Evolutionary conservation across 2,888 invertebrate genomes (phyloP).

Genomic region (Diploptera punctata): DNA sequence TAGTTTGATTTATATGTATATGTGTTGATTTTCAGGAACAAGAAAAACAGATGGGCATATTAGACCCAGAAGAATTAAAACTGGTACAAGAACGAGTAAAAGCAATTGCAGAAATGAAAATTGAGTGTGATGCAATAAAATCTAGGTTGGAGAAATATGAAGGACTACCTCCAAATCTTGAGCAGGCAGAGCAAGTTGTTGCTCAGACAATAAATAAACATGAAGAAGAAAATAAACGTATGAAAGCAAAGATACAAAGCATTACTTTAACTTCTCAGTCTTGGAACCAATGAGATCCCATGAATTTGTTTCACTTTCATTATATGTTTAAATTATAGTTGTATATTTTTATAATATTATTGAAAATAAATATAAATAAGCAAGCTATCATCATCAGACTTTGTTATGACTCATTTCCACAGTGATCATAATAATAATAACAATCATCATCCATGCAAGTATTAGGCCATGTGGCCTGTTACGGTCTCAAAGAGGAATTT

Average conservation of each 20-base stretch:
- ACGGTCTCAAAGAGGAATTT: too few species aligned
- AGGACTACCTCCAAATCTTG: conserved; percentile 25
- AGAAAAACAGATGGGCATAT: neutral
- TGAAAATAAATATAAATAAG: too few species aligned
- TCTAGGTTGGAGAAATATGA: neutral
- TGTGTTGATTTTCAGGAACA: neutral
- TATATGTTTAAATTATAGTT: too few species aligned
- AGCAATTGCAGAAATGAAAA: neutral
- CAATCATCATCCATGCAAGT: too few species aligned
- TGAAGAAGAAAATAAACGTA: too few species aligned
- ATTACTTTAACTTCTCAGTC: neutral
- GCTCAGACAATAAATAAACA: conserved; percentile 9
- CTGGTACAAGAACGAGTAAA: neutral
- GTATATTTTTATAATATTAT: too few species aligned
- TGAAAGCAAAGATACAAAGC: too few species aligned
- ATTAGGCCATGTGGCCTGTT: too few species aligned
- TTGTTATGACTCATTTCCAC: too few species aligned
- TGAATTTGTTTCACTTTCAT: too few species aligned
- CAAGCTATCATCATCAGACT: too few species aligned
- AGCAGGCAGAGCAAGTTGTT: neutral
- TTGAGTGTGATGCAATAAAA: neutral
- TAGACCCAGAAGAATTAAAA: neutral
- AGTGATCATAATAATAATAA: too few species aligned
- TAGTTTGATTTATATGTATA: neutral
- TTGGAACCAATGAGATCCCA: neutral